A percentile compares a stretch with the other conserved stretches of the same genome.
These are phyloP conservation scores for Drosophila aldrichi DNA, from an alignment of 2,888 invertebrate species.

Conservation along the genomic window DNA sequence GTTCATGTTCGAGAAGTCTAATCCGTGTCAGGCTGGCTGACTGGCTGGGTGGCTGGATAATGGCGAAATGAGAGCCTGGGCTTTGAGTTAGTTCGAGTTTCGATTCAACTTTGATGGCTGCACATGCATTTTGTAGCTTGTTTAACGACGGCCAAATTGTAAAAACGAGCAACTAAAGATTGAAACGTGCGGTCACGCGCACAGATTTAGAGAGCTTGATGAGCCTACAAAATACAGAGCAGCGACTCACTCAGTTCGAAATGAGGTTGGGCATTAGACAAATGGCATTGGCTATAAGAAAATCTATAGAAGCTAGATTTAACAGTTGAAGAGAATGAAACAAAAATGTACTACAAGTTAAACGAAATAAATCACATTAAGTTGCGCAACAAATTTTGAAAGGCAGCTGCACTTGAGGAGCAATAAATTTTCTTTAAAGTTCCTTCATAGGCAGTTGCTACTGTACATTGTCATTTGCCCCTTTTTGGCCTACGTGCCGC, in stretches of 20 bases:
- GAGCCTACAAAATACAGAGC: slow-evolving; percentile 47
- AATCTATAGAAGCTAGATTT: neutral
- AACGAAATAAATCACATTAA: neutral
- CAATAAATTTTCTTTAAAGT: neutral
- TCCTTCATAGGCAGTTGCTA: slow-evolving; percentile 12
- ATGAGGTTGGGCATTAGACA: neutral
- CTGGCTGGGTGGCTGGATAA: slow-evolving; percentile 35
- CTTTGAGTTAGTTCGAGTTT: slow-evolving; percentile 23
- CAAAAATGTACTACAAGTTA: neutral
- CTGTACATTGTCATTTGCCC: slow-evolving; percentile 31
- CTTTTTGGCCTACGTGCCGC: slow-evolving; percentile 39
- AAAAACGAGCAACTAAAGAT: slow-evolving; percentile 43
- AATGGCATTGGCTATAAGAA: neutral
- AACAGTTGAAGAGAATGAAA: neutral
- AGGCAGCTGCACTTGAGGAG: neutral
- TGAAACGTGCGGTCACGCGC: slow-evolving; percentile 60
- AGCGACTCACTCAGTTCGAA: slow-evolving; percentile 11
- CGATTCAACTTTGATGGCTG: slow-evolving; percentile 51
- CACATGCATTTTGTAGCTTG: slow-evolving; percentile 73
- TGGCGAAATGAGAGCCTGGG: slow-evolving; percentile 44
- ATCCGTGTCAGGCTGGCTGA: neutral
- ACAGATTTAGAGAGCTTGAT: slow-evolving; percentile 59
- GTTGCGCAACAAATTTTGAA: too few relatives aligned
- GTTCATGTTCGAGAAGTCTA: slow-evolving; percentile 23
- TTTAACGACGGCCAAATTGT: slow-evolving; percentile 65